Evolutionary conservation across 1,140 invertebrate species (phyloP).

Genomic region (Drosophila busckii): DNA sequence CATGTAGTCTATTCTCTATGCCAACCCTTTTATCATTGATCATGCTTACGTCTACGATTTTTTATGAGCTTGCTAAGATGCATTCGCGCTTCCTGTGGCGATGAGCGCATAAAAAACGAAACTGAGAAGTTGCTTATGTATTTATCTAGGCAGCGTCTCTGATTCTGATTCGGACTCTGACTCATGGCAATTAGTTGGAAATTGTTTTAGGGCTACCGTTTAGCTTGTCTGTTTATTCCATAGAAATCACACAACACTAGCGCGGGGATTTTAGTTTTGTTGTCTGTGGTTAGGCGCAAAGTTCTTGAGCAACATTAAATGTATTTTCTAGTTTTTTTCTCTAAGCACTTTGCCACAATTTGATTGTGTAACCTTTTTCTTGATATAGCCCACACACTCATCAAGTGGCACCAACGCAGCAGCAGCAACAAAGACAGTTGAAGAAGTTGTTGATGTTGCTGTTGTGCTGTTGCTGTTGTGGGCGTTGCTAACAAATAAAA

Average conservation of each 20-base stretch:
- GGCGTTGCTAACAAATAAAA: slow-evolving; percentile 10
- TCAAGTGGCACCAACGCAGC: slow-evolving; percentile 14
- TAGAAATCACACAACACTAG: slow-evolving; percentile 43
- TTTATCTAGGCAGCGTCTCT: too few relatives aligned
- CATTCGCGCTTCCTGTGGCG: slow-evolving; percentile 38
- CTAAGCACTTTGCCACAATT: slow-evolving; percentile 17
- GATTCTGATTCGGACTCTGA: too few relatives aligned
- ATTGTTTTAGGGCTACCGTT: slow-evolving; percentile 43
- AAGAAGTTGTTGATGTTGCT: slow-evolving; percentile 15
- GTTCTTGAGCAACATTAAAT: slow-evolving; percentile 25
- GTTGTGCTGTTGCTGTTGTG: slow-evolving; percentile 9
- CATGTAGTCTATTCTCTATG: too few relatives aligned
- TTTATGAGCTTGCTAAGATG: slow-evolving; percentile 70
- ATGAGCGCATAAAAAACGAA: slow-evolving; percentile 9
- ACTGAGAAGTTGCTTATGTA: too few relatives aligned
- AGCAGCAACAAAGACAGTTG: slow-evolving; percentile 12
- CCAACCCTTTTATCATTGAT: slow-evolving; percentile 68
- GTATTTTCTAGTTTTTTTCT: background rate
- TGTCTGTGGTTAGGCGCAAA: slow-evolving; percentile 21
- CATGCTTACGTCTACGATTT: slow-evolving; percentile 48
- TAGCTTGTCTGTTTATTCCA: slow-evolving; percentile 29
- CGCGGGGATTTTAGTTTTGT: too few relatives aligned
- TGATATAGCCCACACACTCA: slow-evolving; percentile 14
- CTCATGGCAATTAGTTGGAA: slow-evolving; percentile 68
- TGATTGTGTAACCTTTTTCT: slow-evolving; percentile 30